Evolutionary conservation across 2,888 invertebrate species (phyloP), one percentile per base, ranked within the genome.

Genomic region (Drosophila lacicola): DNA sequence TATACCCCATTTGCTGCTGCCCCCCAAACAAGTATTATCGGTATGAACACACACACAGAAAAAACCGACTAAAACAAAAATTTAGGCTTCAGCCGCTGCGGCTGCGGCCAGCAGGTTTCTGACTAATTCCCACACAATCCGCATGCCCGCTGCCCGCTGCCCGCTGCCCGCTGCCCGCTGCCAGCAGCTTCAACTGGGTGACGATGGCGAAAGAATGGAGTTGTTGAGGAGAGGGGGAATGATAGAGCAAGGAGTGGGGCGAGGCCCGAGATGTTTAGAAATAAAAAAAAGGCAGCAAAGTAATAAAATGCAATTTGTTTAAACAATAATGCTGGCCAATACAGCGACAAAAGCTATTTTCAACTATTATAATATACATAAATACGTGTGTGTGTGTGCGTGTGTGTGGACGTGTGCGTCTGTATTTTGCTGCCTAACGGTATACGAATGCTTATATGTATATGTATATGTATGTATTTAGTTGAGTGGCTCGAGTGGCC

Each of bases 21-120:
- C 13, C 11, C 6, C 13, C 11, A 9, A 39, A 25, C 57, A 36
- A 33, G 36, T 21, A 57, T 19, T 70, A 70, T 53, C 19, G 9
- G n/a, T 19, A 36, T 13, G 5, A 37, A 6, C 13, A 63, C n/a
- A 17, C 1, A 36, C 4, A n/a, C 33, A 29, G 9, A 61, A 41
- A 34, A 19, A 14, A n/a, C 17, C n/a, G 25, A 44, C 69, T 45
- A 46, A 64, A 41, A 50, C 55, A 50, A 58, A 50, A 58, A 45
- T 21, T 58, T 34, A 34, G 54, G 45, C 57, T 34, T 29, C 33
- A 61, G 45, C 41, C 45, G 17, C 37, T 33, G 55, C 45, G 21
- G 63, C 45, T 37, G 34, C 41, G 56, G 64, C 65, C 76, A 80
- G 78, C 88, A 81, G 89, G 89, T 90, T 90, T 86, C 82, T 89